phyloP scores from a whole-genome alignment of 2,113 vertebrate genomes.

The Cacatua alba region DNA sequence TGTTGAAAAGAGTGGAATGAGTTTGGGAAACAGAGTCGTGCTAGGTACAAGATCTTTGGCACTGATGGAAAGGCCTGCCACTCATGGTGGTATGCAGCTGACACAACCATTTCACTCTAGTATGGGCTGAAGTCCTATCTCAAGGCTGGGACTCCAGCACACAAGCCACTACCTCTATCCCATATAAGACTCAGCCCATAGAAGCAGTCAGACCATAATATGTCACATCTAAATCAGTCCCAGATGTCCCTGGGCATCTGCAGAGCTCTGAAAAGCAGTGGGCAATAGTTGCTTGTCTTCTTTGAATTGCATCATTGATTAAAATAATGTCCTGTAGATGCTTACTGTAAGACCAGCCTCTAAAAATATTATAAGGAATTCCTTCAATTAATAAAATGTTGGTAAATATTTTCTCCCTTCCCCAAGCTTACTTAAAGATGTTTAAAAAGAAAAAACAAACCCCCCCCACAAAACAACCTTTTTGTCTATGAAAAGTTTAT shows the following conservation, averaged over 20 bases:
- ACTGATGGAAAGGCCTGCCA: not conserved
- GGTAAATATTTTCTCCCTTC: not conserved
- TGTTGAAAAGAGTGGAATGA: not conserved
- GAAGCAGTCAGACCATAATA: not conserved
- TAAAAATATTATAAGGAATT: not conserved
- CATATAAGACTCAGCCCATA: accelerated
- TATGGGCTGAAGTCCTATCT: not conserved
- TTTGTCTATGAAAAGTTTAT: not conserved
- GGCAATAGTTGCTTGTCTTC: not conserved
- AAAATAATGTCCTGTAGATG: not conserved
- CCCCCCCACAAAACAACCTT: accelerated
- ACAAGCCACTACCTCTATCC: not conserved
- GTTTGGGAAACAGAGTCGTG: not conserved
- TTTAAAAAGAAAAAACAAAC: not conserved
- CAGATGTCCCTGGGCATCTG: not conserved
- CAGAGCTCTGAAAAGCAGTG: not conserved
- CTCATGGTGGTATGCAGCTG: accelerated
- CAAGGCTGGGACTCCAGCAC: not conserved
- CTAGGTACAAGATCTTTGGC: not conserved
- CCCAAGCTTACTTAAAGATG: not conserved
- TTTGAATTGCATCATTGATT: not conserved
- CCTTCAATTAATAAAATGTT: not conserved
- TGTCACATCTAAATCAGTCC: not conserved
- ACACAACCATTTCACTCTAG: not conserved
- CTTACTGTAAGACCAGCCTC: not conserved